These are phyloP conservation scores for Cynaeus angustus DNA, from an alignment of 2,888 invertebrate genomes.

Conservation along the genomic window DNA sequence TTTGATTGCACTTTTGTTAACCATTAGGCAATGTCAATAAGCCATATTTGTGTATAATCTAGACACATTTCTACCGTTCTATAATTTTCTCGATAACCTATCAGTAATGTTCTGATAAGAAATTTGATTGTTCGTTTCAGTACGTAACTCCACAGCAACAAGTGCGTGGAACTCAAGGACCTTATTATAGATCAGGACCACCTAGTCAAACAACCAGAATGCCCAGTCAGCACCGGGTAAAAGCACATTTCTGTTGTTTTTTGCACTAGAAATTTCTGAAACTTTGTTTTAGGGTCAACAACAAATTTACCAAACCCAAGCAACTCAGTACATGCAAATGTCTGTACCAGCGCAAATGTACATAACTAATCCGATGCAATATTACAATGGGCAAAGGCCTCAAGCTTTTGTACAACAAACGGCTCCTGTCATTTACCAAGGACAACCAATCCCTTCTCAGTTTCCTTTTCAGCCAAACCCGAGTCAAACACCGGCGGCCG, in stretches of 20 bases:
- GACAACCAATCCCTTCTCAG: slow-evolving; percentile 49
- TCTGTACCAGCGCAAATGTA: slow-evolving; percentile 50
- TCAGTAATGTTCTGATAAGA: not conserved
- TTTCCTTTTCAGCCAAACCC: slow-evolving; percentile 51
- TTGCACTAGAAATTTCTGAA: slow-evolving; percentile 11
- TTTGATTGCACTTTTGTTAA: too few relatives aligned
- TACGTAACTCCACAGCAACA: slow-evolving; percentile 50
- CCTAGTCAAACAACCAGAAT: slow-evolving; percentile 65
- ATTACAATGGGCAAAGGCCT: slow-evolving; percentile 53
- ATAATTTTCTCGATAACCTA: not conserved
- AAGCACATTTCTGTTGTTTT: slow-evolving; percentile 13
- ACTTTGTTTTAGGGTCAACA: slow-evolving; percentile 54
- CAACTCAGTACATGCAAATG: slow-evolving; percentile 55
- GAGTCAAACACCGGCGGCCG: slow-evolving; percentile 51
- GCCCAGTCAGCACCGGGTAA: slow-evolving; percentile 66
- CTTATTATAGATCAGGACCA: slow-evolving; percentile 58
- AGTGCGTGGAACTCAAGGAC: slow-evolving; percentile 52
- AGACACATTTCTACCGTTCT: not conserved
- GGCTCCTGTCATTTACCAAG: slow-evolving; percentile 50
- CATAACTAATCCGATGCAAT: slow-evolving; percentile 53
- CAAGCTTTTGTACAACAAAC: slow-evolving; percentile 54
- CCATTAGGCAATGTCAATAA: too few relatives aligned
- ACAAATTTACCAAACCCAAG: slow-evolving; percentile 49
- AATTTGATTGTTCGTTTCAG: slow-evolving; percentile 22
- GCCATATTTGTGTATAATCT: too few relatives aligned